Base-by-base conservation (phyloP, 1,140 invertebrate genomes). In the Cecropterus lyciades region DNA sequence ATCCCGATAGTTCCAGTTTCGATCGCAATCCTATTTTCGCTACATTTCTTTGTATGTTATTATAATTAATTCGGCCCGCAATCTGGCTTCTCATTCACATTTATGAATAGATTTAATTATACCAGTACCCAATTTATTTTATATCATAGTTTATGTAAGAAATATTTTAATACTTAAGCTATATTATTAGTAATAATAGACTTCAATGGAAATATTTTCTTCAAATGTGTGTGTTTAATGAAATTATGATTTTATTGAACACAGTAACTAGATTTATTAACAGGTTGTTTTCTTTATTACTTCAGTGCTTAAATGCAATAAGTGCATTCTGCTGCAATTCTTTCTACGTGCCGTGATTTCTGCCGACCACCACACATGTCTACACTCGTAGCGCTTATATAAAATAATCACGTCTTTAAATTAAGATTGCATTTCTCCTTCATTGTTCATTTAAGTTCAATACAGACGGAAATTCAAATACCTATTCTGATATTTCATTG, bases 1-100 rank as follows among this genome's bases (percentile, higher is more conserved):
- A 87, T 88, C 75, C 72, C 78, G 75, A 84, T 83, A 84, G 84
- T 84, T 84, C 65, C 53, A 62, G 75, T 73, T 78, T 51, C 71
- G 73, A 67, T 83, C 79, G 69, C 69, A 77, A 76, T 77, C 56
- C 69, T 63, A 70, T 51, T 77, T 77, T 79, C 67, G 69, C 66
- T 56, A 66, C 51, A 67, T 83, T 76, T 80, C 71, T 79, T 79
- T 79, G 57, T 70, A 33, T 75, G 57, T 77, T 76, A 73, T 67
- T 71, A 49, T 72, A 71, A 81, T 80, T 79, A 79, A 69, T 79
- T 80, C 70, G 56, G 46, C 9, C 17, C 48, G 33, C 16, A 52
- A 63, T 27, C 33, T 63, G 33, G 20, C 30, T 60, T 60, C 27
- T 60, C 37, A 60, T 60, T 60, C 57, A 37, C 43, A 14, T 15